Evolutionary conservation across 2,113 vertebrate genomes (phyloP).

Genomic region (Boleophthalmus pectinirostris): DNA sequence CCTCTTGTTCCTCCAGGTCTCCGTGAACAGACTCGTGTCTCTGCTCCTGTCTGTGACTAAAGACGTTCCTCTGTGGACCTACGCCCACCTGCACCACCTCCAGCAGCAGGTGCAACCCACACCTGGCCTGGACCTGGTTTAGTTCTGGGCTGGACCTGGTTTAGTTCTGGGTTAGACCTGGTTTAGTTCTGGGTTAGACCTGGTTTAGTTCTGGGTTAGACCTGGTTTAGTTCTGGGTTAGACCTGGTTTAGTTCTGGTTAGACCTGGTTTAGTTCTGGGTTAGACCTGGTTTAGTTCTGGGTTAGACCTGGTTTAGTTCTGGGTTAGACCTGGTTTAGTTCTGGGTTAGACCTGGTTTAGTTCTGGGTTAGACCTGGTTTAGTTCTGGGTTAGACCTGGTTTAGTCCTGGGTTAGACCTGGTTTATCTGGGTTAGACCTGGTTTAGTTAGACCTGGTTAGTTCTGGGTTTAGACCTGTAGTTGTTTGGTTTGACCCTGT

Average conservation of each 20-base stretch:
- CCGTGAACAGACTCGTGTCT: slow-evolving; percentile 78
- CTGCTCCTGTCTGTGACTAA: slow-evolving; percentile 72
- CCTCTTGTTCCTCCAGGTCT: slow-evolving; percentile 52
- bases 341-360: too few species aligned
- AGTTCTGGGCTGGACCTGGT: background rate
- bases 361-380: background rate
- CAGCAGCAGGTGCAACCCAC: slow-evolving; percentile 54
- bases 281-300: too few species aligned
- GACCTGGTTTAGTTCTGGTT: too few species aligned
- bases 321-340: too few species aligned
- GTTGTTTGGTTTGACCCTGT: background rate
- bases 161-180: background rate
- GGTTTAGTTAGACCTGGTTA: background rate
- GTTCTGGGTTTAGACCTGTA: background rate
- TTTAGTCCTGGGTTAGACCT: background rate
- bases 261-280: too few species aligned
- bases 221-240: background rate
- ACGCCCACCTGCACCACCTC: slow-evolving; percentile 75
- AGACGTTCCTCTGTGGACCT: slow-evolving; percentile 81
- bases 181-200: background rate
- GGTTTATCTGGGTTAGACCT: background rate
- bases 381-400: background rate
- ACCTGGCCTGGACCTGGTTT: background rate
- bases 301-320: background rate
- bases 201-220: background rate